These are phyloP conservation scores for Heliconius aoede DNA, from an alignment of 2,888 invertebrate species.

Conservation along the genomic window DNA sequence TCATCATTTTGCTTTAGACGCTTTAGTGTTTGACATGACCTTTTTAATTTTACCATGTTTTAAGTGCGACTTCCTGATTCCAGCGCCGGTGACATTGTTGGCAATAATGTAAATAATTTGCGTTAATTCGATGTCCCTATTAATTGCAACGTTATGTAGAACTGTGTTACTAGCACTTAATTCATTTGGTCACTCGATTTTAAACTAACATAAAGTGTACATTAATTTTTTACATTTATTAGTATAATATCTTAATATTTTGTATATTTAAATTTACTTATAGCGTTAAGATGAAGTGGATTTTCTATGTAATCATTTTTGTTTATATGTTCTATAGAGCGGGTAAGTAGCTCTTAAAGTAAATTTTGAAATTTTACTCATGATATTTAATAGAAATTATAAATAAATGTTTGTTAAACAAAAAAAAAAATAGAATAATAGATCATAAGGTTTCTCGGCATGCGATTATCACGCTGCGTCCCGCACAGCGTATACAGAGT, in stretches of 20 bases:
- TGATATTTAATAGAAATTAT: no score
- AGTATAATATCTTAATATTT: conserved; percentile 27
- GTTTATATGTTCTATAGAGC: conserved; percentile 67
- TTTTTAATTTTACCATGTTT: conserved; percentile 45
- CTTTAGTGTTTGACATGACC: conserved; percentile 37
- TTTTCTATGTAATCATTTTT: conserved; percentile 65
- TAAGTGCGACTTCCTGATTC: conserved; percentile 46
- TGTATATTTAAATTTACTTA: neutral
- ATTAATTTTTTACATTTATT: neutral
- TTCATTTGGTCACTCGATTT: conserved; percentile 51
- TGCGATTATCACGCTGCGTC: no score
- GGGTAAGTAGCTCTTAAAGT: conserved; percentile 56
- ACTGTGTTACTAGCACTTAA: conserved; percentile 43
- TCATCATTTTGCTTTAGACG: neutral
- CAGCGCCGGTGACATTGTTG: conserved; percentile 48
- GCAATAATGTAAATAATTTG: conserved; percentile 48
- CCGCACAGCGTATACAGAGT: no score
- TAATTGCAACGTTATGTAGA: conserved; percentile 51
- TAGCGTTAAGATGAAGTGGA: conserved; percentile 65
- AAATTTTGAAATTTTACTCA: neutral
- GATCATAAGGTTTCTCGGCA: no score
- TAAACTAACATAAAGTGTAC: conserved; percentile 43
- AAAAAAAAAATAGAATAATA: no score
- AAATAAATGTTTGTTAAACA: no score
- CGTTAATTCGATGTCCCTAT: conserved; percentile 54